phyloP scores from a whole-genome alignment of 2,113 vertebrate genomes.

The Andinoacara biseriatus region DNA sequence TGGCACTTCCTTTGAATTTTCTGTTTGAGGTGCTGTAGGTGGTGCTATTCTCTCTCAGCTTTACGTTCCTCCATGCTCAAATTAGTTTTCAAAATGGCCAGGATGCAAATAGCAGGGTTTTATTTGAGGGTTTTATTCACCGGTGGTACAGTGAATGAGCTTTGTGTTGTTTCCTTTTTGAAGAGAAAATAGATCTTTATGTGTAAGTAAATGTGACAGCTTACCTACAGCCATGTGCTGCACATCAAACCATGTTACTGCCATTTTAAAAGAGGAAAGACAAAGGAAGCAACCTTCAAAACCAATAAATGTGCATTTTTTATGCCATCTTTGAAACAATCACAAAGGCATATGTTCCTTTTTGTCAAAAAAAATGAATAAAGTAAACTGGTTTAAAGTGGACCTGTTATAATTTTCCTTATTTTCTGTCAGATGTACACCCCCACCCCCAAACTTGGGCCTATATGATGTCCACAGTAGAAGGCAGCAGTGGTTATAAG shows the following conservation, averaged over 20 bases:
- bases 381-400: neutral
- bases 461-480: no score
- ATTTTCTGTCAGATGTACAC: neutral
- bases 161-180: neutral
- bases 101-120: neutral
- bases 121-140: neutral
- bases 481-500: neutral
- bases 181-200: neutral
- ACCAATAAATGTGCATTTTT: neutral
- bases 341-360: neutral
- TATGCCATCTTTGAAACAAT: neutral
- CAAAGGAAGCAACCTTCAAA: neutral
- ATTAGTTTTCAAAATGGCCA: neutral
- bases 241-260: rapidly evolving
- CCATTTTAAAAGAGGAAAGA: neutral
- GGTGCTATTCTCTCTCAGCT: constrained; percentile 6
- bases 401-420: neutral
- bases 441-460: no score
- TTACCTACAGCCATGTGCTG: neutral
- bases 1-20: rapidly evolving
- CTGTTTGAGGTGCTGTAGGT: constrained; percentile 16
- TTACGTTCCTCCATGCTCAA: neutral
- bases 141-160: neutral
- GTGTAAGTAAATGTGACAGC: neutral
- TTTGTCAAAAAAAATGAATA: neutral